Conservation (phyloP, 2,888 invertebrate species). For the Cephus sareptanus region DNA sequence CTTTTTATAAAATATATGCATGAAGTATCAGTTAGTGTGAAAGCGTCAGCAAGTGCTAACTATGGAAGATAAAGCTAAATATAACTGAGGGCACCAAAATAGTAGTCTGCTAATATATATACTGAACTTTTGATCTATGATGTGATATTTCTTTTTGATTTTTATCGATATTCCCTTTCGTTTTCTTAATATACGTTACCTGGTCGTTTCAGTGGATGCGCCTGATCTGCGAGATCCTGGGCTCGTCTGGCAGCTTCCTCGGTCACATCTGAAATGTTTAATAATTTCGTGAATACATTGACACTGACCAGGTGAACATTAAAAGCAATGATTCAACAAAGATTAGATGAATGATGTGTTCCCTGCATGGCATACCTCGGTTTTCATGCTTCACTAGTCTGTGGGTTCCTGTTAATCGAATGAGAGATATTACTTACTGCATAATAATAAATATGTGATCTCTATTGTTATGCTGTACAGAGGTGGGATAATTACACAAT, state of each 20-base stretch:
- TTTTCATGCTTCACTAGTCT: slow-evolving; percentile 64
- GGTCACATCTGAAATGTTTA: slow-evolving; percentile 59
- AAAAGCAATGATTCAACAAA: slow-evolving; percentile 65
- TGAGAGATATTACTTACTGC: slow-evolving; percentile 58
- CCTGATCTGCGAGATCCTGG: slow-evolving; percentile 53
- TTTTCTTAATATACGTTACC: slow-evolving; percentile 47
- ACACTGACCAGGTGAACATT: slow-evolving; percentile 48
- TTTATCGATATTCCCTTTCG: slow-evolving; percentile 6
- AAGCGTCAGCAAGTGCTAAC: slow-evolving; percentile 66
- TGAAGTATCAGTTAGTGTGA: slow-evolving; percentile 60
- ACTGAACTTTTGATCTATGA: slow-evolving; percentile 54
- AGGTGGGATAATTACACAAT: slow-evolving; percentile 36
- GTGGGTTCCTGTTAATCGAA: slow-evolving; percentile 63
- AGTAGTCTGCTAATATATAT: slow-evolving; percentile 49
- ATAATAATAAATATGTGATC: slow-evolving; percentile 45
- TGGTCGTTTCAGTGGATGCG: slow-evolving; percentile 47
- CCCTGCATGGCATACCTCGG: slow-evolving; percentile 64
- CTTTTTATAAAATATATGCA: slow-evolving; percentile 60
- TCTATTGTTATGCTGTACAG: slow-evolving; percentile 49
- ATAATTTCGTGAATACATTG: slow-evolving; percentile 21
- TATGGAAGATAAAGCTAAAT: slow-evolving; percentile 67
- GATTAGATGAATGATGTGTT: slow-evolving; percentile 65
- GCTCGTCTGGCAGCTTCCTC: slow-evolving; percentile 62
- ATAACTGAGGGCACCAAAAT: slow-evolving; percentile 66
- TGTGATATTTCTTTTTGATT: slow-evolving; percentile 3